These are phyloP conservation scores for Yasuhikotakia modesta DNA, from an alignment of 2,797 vertebrate species.

Conservation along the genomic window DNA sequence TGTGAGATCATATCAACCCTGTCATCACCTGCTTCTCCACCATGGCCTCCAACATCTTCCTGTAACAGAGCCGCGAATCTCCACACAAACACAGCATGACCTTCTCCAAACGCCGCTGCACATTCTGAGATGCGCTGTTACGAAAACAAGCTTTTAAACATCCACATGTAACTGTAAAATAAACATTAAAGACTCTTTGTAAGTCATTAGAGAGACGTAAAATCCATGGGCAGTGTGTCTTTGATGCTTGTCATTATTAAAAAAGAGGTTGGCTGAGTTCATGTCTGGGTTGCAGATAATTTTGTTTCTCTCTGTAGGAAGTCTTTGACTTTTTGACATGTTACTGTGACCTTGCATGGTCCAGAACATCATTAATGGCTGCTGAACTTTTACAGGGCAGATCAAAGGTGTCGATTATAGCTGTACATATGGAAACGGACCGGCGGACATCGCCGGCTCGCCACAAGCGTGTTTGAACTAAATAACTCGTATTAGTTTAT, in stretches of 20 bases:
- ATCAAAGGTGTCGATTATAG: slow-evolving; percentile 46
- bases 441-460: slow-evolving; percentile 15
- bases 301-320: slow-evolving; percentile 47
- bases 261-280: slow-evolving; percentile 38
- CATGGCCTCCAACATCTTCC: slow-evolving; percentile 14
- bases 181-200: slow-evolving; percentile 55
- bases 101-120: slow-evolving; percentile 1
- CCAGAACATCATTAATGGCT: slow-evolving; percentile 42
- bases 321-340: slow-evolving; percentile 25
- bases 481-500: slow-evolving; percentile 6
- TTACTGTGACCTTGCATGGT: slow-evolving; percentile 41
- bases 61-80: slow-evolving; percentile 36
- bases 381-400: slow-evolving; percentile 35
- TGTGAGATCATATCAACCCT: slow-evolving; percentile 40
- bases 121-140: slow-evolving; percentile 47
- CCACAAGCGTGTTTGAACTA: slow-evolving; percentile 30
- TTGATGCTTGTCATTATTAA: slow-evolving; percentile 63
- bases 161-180: slow-evolving; percentile 53
- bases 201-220: slow-evolving; percentile 62
- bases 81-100: slow-evolving; percentile 10
- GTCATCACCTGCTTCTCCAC: slow-evolving; percentile 46
- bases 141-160: slow-evolving; percentile 39
- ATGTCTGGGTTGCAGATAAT: slow-evolving; percentile 56
- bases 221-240: slow-evolving; percentile 45
- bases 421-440: slow-evolving; percentile 5